A percentile compares a stretch with the other conserved stretches of the same genome.
These are phyloP conservation scores for Diabrotica undecimpunctata DNA, from an alignment of 1,140 invertebrate species.

Conservation along the genomic window DNA sequence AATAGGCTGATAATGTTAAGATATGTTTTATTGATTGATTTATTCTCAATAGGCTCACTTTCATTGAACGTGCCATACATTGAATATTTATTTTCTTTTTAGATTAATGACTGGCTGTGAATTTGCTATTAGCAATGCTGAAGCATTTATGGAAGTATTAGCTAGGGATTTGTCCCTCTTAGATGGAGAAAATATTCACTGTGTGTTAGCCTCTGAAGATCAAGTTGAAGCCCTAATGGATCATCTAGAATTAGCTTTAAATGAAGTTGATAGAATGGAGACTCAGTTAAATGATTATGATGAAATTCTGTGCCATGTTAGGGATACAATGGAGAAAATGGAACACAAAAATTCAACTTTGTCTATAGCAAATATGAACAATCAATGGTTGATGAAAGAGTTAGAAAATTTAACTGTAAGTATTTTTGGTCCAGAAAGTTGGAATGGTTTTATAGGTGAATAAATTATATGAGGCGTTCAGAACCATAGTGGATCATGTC, in stretches of 20 bases:
- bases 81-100: not conserved
- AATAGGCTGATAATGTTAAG: too few species aligned
- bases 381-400: slow-evolving; percentile 72
- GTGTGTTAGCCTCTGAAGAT: slow-evolving; percentile 49
- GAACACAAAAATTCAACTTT: slow-evolving; percentile 89
- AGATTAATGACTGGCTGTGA: slow-evolving; percentile 70
- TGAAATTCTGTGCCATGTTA: slow-evolving; percentile 74
- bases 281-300: slow-evolving; percentile 70
- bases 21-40: not conserved
- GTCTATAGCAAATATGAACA: slow-evolving; percentile 81
- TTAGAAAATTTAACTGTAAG: slow-evolving; percentile 78
- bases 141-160: slow-evolving; percentile 79
- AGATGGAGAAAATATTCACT: slow-evolving; percentile 66
- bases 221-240: slow-evolving; percentile 83
- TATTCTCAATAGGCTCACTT: not conserved
- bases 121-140: slow-evolving; percentile 80
- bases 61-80: not conserved
- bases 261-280: slow-evolving; percentile 74
- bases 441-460: too few species aligned
- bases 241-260: slow-evolving; percentile 75
- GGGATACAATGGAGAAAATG: slow-evolving; percentile 84
- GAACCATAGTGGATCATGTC: too few species aligned
- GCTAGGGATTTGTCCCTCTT: slow-evolving; percentile 76
- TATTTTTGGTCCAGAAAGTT: slow-evolving; percentile 27
- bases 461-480: too few species aligned